Conservation (phyloP, 2,888 invertebrate genomes). For the Epiblema foenella region DNA sequence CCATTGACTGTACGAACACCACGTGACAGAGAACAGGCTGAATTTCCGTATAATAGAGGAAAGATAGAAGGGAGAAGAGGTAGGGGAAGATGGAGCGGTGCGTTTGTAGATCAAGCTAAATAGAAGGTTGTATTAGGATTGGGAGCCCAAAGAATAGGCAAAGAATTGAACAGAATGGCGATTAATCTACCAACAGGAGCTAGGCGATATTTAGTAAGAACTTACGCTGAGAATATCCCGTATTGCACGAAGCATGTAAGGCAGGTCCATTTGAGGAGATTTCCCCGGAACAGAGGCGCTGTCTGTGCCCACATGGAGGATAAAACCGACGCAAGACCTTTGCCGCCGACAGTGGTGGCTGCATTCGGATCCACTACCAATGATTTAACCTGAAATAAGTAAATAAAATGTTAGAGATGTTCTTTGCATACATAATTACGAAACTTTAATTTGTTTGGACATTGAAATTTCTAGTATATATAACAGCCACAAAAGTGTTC, state of each 20-base stretch:
- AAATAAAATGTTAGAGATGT: background rate
- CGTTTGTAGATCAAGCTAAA: too few relatives aligned
- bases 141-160: too few relatives aligned
- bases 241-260: constrained; percentile 87
- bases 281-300: constrained; percentile 81
- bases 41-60: too few relatives aligned
- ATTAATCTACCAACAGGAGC: too few relatives aligned
- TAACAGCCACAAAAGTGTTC: too few relatives aligned
- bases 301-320: constrained; percentile 84
- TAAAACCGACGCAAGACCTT: constrained; percentile 66
- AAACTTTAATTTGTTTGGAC: background rate
- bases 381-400: constrained; percentile 61
- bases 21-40: too few relatives aligned
- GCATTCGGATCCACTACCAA: constrained; percentile 59
- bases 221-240: constrained; percentile 88
- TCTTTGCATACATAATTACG: background rate
- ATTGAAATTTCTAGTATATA: too few relatives aligned
- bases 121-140: too few relatives aligned
- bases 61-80: too few relatives aligned
- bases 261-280: constrained; percentile 82
- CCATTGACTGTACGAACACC: too few relatives aligned
- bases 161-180: too few relatives aligned
- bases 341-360: constrained; percentile 52
- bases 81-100: too few relatives aligned
- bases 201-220: constrained; percentile 27